A percentile compares a stretch with the other conserved stretches of the same genome.
Conservation (phyloP, 2,113 vertebrate species). For the Aythya baeri region DNA sequence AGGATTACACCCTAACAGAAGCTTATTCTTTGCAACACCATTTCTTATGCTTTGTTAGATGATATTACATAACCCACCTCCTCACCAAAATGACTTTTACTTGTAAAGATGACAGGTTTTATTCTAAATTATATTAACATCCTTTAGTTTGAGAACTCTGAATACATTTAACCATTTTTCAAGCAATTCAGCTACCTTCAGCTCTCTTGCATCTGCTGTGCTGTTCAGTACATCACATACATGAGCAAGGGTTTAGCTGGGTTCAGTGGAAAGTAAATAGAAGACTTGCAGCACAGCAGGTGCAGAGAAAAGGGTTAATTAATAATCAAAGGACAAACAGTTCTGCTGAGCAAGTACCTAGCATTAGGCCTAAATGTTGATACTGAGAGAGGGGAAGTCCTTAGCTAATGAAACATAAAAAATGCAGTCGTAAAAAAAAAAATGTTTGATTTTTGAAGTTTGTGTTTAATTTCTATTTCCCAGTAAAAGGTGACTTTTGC, state of each 20-base stretch:
- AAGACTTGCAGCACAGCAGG: not conserved
- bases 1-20: slow-evolving; percentile 20
- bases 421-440: not conserved
- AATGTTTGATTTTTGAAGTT: not conserved
- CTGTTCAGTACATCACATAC: not conserved
- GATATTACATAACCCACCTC: slow-evolving; percentile 48
- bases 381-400: not conserved
- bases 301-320: slow-evolving; percentile 4
- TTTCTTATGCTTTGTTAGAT: slow-evolving; percentile 51
- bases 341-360: not conserved
- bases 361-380: not conserved
- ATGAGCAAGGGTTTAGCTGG: not conserved
- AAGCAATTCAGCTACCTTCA: slow-evolving; percentile 11
- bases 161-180: slow-evolving; percentile 29
- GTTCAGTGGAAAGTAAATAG: not conserved
- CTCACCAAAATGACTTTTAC: slow-evolving; percentile 34
- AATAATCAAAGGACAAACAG: not conserved
- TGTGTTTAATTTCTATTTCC: not conserved
- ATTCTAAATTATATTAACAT: slow-evolving; percentile 37
- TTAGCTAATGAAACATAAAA: not conserved
- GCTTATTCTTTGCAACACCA: slow-evolving; percentile 15
- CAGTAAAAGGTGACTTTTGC: not conserved
- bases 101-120: slow-evolving; percentile 51
- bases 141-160: not conserved
- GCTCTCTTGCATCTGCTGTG: not conserved